phyloP scores from a whole-genome alignment of 2,888 invertebrate genomes.

The Emmelina monodactyla region DNA sequence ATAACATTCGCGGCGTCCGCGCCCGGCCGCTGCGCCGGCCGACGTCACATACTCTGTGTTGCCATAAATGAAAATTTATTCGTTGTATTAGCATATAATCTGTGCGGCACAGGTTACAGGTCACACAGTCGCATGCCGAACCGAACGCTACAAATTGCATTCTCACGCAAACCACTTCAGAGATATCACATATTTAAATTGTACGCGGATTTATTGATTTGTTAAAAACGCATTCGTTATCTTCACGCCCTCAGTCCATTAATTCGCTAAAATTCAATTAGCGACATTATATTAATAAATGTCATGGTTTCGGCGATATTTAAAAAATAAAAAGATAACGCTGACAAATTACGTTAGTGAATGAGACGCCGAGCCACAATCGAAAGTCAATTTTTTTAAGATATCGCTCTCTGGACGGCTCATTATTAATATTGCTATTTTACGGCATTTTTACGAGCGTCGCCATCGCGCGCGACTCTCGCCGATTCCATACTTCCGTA shows the following conservation, averaged over 20 bases:
- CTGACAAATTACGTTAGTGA: constrained; percentile 11
- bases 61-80: constrained; percentile 31
- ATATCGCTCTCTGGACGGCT: constrained; percentile 29
- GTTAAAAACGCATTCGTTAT: no score
- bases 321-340: constrained; percentile 20
- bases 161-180: constrained; percentile 42
- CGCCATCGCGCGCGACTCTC: constrained; percentile 23
- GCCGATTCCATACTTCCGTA: constrained; percentile 28
- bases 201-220: no score
- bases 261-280: no score
- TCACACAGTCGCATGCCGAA: constrained; percentile 22
- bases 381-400: constrained; percentile 22
- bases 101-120: constrained; percentile 27
- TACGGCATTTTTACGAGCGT: constrained; percentile 31
- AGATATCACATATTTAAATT: no score
- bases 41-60: constrained; percentile 5
- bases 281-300: no score
- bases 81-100: constrained; percentile 47
- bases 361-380: constrained; percentile 15
- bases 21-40: no score
- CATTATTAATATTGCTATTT: constrained; percentile 44
- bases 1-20: neutral
- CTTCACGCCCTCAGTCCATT: no score
- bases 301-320: no score
- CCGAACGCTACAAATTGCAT: constrained; percentile 39